Conservation (phyloP, 2,888 invertebrate genomes). For the Ganaspis brasiliensis region DNA sequence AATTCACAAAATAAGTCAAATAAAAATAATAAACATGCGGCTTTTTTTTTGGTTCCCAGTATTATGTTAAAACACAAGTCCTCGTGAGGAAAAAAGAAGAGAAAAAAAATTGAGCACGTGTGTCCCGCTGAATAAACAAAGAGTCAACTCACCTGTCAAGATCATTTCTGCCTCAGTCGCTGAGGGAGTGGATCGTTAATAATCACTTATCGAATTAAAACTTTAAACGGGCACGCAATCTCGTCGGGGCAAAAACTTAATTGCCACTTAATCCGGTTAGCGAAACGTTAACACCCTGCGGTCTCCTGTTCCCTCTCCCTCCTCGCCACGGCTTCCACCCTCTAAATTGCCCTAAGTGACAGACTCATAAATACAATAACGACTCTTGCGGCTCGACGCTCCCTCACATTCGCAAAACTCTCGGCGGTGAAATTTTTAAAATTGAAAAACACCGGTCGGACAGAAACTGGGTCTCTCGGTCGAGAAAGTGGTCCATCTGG, state of each 20-base stretch:
- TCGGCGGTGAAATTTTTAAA: conserved; percentile 38
- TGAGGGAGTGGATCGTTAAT: conserved; percentile 62
- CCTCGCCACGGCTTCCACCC: background rate
- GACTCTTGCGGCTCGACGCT: conserved; percentile 47
- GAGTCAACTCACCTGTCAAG: conserved; percentile 23
- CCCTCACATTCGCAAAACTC: conserved; percentile 47
- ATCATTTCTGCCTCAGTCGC: conserved; percentile 12
- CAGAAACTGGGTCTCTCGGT: conserved; percentile 46
- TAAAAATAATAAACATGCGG: too few species aligned
- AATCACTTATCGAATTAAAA: conserved; percentile 74
- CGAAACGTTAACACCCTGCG: conserved; percentile 67
- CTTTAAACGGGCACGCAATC: conserved; percentile 69
- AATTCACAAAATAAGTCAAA: too few species aligned
- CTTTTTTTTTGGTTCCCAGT: too few species aligned
- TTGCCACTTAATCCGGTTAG: conserved; percentile 75
- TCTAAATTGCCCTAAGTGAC: conserved; percentile 34
- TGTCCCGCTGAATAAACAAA: background rate
- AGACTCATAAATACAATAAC: conserved; percentile 47
- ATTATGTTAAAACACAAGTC: too few species aligned
- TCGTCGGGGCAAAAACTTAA: conserved; percentile 72
- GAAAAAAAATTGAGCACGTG: background rate
- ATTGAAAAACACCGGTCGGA: conserved; percentile 56
- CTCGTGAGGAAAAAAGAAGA: background rate
- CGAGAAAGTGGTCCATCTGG: conserved; percentile 35
- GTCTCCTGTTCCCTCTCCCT: conserved; percentile 26